Evolutionary conservation across 2,797 vertebrate genomes (phyloP), one percentile per base, ranked within the genome.

Genomic region (Setipinna tenuifilis): DNA sequence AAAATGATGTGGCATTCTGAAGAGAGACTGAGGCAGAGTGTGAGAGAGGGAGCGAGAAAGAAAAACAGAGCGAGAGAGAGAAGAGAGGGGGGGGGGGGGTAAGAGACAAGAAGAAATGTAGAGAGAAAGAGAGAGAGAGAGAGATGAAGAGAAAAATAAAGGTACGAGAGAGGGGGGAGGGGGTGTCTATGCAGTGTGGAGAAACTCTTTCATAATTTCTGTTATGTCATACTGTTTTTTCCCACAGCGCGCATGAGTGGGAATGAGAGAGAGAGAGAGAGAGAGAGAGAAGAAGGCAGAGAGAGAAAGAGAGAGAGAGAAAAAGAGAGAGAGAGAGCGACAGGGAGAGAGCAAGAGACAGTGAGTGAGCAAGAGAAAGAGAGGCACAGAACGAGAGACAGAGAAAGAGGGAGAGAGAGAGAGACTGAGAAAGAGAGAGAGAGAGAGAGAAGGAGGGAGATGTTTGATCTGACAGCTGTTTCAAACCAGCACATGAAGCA

Each of bases 391-490:
- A 17, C 54, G 14, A 57, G 14, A 57, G 19, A 57, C 12, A 17
- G 54, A 17, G 54, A 14, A 1, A 28, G 6, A 65, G 61, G 12
- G 23, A 25, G 61, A 65, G 16, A 65, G 61, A 11, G 61, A 25
- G 61, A 25, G 61, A 25, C n/a, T 10, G 23, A 65, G 61, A 65
- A 11, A 31, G 65, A 31, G 28, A 31, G 14, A 5, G 68, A 19
- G 16, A 35, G 0, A 17, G 5, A 25, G 5, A 28, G 31, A 35
- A 28, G 31, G 5, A 41, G 2, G 1, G 12, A 14, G 68, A 41
- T 5, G 25, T 41, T 75, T 75, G 68, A 75, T 75, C 68, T 75
- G 68, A 75, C 68, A 75, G 28, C 31, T 75, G 68, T 75, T 14
- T 75, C 68, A 75, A 41, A 41, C 28, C 68, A 75, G 68, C 68